phyloP scores from a whole-genome alignment of 2,113 vertebrate genomes.

The Ramphastos sulfuratus region DNA sequence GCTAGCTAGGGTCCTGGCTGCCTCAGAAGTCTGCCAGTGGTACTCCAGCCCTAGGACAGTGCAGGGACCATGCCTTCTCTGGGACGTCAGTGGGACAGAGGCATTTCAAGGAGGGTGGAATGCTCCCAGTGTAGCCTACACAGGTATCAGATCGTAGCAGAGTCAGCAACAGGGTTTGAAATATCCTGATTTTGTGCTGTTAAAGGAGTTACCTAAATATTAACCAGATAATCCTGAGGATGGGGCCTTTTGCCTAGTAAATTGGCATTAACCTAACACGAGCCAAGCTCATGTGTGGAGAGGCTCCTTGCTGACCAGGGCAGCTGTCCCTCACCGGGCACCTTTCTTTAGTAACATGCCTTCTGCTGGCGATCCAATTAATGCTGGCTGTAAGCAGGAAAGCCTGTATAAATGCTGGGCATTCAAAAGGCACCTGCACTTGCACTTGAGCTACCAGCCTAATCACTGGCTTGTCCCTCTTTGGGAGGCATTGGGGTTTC shows the following conservation, averaged over 20 bases:
- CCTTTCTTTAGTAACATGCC: background rate
- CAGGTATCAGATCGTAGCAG: background rate
- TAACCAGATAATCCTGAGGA: conserved; percentile 5
- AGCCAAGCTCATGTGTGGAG: background rate
- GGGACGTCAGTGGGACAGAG: accelerated
- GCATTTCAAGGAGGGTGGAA: background rate
- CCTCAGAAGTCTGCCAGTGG: accelerated
- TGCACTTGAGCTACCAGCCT: background rate
- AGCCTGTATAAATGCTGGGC: background rate
- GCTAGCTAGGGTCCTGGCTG: background rate
- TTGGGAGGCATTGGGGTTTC: background rate
- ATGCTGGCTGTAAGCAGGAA: background rate
- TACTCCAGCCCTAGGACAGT: background rate
- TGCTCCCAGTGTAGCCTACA: background rate
- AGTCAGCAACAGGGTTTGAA: background rate
- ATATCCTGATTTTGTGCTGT: background rate
- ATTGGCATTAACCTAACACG: background rate
- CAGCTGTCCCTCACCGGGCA: background rate
- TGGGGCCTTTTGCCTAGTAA: background rate
- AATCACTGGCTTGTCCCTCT: background rate
- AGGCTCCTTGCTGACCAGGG: background rate
- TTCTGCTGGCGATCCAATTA: background rate
- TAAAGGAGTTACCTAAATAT: conserved; percentile 16
- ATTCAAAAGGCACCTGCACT: background rate
- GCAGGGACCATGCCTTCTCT: background rate